Evolutionary conservation across 2,113 vertebrate species (phyloP).

Genomic region (Ceyx cyanopectus): DNA sequence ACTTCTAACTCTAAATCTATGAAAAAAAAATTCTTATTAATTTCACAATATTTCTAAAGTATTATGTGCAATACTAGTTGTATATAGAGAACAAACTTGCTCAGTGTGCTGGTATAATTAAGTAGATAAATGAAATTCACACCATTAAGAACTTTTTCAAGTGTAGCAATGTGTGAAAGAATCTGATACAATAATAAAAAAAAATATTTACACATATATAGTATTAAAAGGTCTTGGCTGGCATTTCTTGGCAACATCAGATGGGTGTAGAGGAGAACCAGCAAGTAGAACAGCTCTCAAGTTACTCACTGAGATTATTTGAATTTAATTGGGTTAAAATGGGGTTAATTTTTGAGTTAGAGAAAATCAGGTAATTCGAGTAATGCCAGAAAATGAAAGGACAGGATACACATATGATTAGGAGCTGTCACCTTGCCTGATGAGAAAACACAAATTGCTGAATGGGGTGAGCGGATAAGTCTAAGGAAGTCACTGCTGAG

Average conservation of each 20-base stretch:
- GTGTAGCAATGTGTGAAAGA: neutral
- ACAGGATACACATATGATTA: neutral
- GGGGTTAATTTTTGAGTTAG: neutral
- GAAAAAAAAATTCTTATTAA: neutral
- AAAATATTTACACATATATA: neutral
- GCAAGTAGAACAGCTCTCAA: neutral
- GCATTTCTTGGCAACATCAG: neutral
- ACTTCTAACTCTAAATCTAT: neutral
- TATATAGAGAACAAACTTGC: neutral
- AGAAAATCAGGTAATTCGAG: neutral
- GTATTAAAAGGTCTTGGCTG: neutral
- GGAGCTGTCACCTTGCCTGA: neutral
- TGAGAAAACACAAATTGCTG: neutral
- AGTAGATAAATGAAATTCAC: neutral
- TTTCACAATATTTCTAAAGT: neutral
- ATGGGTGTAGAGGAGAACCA: neutral
- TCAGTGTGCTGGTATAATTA: neutral
- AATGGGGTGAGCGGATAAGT: neutral
- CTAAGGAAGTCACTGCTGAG: neutral
- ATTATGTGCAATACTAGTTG: neutral
- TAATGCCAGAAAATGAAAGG: neutral
- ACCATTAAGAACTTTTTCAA: neutral
- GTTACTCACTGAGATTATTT: neutral
- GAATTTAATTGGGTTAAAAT: neutral
- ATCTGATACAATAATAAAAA: neutral